Evolutionary conservation across 2,888 invertebrate species (phyloP), one percentile per base, ranked within the genome.

Genomic region (Drosophila sordidapex): DNA sequence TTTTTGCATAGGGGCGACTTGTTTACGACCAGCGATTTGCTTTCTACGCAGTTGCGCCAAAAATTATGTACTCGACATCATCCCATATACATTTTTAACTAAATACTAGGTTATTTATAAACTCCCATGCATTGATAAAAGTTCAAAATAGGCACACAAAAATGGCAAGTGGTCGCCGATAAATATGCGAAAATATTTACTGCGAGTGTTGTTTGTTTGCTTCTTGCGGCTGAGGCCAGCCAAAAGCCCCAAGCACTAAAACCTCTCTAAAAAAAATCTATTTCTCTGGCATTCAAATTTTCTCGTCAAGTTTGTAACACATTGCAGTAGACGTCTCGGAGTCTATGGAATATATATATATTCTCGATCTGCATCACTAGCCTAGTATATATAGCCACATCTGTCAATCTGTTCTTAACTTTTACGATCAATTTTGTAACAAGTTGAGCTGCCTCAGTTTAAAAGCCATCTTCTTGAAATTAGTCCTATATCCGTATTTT

Each of bases 41-140:
- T 67, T 88, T 86, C 82, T 86, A 88, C 86, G 86, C 89, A 88
- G 86, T 86, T 88, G 71, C 54, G 74, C 82, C 77, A 73, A 80
- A 71, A 76, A 77, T 79, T 77, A 72, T 67, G 70, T 74, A 64
- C 79, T 58, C 60, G 46, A 38, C 53, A 15, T 25, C 25, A 25
- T 46, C 25, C 46, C 2, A 31, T n/a, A 25, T n/a, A 43, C 36
- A 53, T 4, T 33, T 25, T 46, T 4, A 46, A 46, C 46, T 46
- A 25, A 21, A 54, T 56, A 36, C n/a, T 18, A n/a, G 51, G 58
- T 58, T 66, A 58, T 74, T 82, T 80, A 61, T 74, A 71, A 51
- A 65, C 81, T 25, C 70, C 64, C 71, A 74, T 81, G 72, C 65
- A 70, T 72, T 81, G 81, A 84, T 87, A 81, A 87, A 80, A 75